Conservation (phyloP, 1,140 invertebrate species). For the Drosophila eugracilis region DNA sequence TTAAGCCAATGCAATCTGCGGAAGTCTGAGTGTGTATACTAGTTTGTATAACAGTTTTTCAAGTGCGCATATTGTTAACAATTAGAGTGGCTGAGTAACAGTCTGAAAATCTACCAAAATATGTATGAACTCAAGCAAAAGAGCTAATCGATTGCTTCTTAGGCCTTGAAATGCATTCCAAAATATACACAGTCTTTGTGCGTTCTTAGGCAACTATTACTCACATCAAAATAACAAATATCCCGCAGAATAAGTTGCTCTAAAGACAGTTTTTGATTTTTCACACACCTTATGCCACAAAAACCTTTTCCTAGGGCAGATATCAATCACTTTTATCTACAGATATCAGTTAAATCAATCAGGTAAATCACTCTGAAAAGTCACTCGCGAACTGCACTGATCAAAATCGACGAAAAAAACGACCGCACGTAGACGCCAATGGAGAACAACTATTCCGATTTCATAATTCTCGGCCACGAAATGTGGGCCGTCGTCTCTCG, state of each 20-base stretch:
- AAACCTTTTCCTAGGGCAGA: slow-evolving; percentile 20
- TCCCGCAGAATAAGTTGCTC: not conserved
- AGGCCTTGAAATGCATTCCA: too few relatives aligned
- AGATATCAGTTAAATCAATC: slow-evolving; percentile 36
- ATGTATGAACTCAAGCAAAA: too few relatives aligned
- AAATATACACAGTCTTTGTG: too few relatives aligned
- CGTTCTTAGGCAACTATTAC: not conserved
- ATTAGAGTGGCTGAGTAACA: too few relatives aligned
- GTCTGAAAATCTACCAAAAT: too few relatives aligned
- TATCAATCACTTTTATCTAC: slow-evolving; percentile 35
- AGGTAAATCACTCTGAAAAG: slow-evolving; percentile 30
- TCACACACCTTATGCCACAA: slow-evolving; percentile 36
- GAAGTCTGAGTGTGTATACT: too few relatives aligned
- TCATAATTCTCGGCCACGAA: slow-evolving; percentile 57
- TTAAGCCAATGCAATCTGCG: not conserved
- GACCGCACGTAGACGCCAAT: slow-evolving; percentile 64
- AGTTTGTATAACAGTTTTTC: not conserved
- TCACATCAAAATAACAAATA: slow-evolving; percentile 1
- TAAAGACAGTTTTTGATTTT: slow-evolving; percentile 1
- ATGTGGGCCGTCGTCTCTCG: slow-evolving; percentile 1
- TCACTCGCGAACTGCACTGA: slow-evolving; percentile 27
- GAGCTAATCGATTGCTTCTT: too few relatives aligned
- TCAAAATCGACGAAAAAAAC: slow-evolving; percentile 25
- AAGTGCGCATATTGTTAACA: not conserved
- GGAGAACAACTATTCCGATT: slow-evolving; percentile 69